A percentile compares a stretch with the other conserved stretches of the same genome.
phyloP scores from a whole-genome alignment of 2,797 vertebrate species.

The Arnoldichthys spilopterus region DNA sequence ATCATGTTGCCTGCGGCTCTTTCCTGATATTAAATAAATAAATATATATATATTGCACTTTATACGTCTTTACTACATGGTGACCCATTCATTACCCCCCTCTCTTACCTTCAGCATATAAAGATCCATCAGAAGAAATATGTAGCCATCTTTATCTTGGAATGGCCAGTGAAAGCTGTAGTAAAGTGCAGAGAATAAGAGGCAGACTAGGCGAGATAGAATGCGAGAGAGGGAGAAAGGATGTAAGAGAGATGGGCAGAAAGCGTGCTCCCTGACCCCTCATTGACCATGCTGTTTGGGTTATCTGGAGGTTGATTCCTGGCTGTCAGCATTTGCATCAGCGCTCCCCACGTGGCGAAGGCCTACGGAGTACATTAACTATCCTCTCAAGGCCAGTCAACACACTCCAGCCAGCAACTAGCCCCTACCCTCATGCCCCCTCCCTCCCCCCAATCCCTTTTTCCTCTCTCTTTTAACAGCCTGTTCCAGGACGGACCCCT shows the following conservation, averaged over 20 bases:
- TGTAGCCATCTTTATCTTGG: background rate
- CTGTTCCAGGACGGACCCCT: slow-evolving; percentile 51
- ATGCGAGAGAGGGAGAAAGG: slow-evolving; percentile 6
- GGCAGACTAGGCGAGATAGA: background rate
- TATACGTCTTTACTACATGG: background rate
- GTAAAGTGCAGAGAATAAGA: background rate
- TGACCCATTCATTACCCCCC: background rate
- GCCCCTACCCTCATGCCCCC: slow-evolving; percentile 49
- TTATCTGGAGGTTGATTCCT: slow-evolving; percentile 58
- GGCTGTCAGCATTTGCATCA: slow-evolving; percentile 76
- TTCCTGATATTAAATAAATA: too few species aligned
- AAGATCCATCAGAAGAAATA: background rate
- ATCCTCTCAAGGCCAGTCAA: slow-evolving; percentile 81
- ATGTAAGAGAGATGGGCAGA: slow-evolving; percentile 19
- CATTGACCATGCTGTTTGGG: slow-evolving; percentile 33
- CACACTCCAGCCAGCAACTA: slow-evolving; percentile 73
- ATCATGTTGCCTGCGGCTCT: too few species aligned
- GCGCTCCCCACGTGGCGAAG: slow-evolving; percentile 69
- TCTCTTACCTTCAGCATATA: too few species aligned
- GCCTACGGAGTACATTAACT: slow-evolving; percentile 77
- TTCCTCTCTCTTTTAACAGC: slow-evolving; percentile 62
- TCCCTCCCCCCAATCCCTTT: slow-evolving; percentile 25
- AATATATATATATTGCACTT: too few species aligned
- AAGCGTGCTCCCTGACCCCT: slow-evolving; percentile 33
- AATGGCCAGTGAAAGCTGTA: background rate